Conservation (phyloP, 1,140 invertebrate species). For the Drosophila ananassae region DNA sequence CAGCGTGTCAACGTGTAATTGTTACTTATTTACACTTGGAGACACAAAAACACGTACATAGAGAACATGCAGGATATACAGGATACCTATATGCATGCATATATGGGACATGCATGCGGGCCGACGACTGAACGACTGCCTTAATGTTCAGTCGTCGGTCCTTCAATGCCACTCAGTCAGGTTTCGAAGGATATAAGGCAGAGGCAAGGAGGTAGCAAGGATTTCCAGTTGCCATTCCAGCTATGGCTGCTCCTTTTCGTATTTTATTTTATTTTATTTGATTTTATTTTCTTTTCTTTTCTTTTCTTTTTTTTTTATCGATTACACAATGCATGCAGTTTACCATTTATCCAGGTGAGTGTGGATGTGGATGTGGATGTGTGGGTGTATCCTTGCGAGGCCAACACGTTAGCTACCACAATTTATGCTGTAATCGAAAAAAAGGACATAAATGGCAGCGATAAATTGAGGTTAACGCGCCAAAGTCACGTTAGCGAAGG, state of each 20-base stretch:
- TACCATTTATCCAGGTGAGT: constrained; percentile 68
- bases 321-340: constrained; percentile 80
- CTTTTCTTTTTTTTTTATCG: constrained; percentile 56
- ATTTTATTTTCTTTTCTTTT: constrained; percentile 13
- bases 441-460: constrained; percentile 79
- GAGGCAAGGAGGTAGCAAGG: constrained; percentile 29
- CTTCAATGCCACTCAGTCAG: constrained; percentile 42
- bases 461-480: constrained; percentile 81
- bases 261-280: constrained; percentile 33
- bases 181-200: neutral
- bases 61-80: neutral
- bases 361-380: constrained; percentile 8
- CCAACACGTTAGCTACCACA: constrained; percentile 75
- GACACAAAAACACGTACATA: constrained; percentile 1
- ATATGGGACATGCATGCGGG: constrained; percentile 15
- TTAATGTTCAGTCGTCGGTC: no score
- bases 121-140: constrained; percentile 52
- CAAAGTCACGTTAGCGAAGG: constrained; percentile 75
- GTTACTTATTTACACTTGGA: constrained; percentile 20
- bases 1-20: constrained; percentile 42
- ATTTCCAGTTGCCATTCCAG: constrained; percentile 48
- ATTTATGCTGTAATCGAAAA: constrained; percentile 81
- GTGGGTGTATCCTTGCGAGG: constrained; percentile 13
- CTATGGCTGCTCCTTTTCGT: constrained; percentile 17
- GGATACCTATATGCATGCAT: neutral